These are phyloP conservation scores for Cartodere bifasciata DNA, from an alignment of 2,888 invertebrate species.

Conservation along the genomic window DNA sequence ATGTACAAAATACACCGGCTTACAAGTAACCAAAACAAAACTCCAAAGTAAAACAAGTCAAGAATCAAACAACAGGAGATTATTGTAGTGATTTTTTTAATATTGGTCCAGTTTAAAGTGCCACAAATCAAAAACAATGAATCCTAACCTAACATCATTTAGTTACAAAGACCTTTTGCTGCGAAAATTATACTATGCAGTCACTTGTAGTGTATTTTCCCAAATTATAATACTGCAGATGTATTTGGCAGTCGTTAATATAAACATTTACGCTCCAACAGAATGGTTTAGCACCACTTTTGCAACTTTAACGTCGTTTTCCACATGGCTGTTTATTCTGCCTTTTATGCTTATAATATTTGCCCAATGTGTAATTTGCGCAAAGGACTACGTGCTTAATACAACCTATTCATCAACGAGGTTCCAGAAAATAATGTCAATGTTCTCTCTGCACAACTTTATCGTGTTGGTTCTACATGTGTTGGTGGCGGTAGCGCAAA, in stretches of 20 bases:
- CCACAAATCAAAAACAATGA: too few relatives aligned
- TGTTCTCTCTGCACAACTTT: constrained; percentile 48
- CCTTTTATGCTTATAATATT: constrained; percentile 51
- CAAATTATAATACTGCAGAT: constrained; percentile 27
- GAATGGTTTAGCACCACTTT: constrained; percentile 51
- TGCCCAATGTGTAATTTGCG: constrained; percentile 58
- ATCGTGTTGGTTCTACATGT: constrained; percentile 45
- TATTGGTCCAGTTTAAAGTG: too few relatives aligned
- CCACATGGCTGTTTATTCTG: constrained; percentile 52
- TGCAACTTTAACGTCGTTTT: constrained; percentile 44
- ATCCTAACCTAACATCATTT: too few relatives aligned
- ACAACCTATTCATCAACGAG: constrained; percentile 51
- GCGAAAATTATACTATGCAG: constrained; percentile 41
- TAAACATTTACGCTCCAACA: constrained; percentile 49
- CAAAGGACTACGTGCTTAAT: constrained; percentile 52
- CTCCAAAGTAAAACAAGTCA: too few relatives aligned
- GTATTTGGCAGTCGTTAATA: constrained; percentile 42
- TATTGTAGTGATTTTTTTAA: too few relatives aligned
- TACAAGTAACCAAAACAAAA: too few relatives aligned
- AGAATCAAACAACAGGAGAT: too few relatives aligned
- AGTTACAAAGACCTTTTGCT: constrained; percentile 46
- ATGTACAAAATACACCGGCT: too few relatives aligned
- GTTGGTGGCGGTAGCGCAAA: constrained; percentile 50
- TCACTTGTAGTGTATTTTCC: constrained; percentile 28
- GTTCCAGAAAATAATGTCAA: constrained; percentile 49